phyloP scores from a whole-genome alignment of 2,113 vertebrate species.

The Callocephalon fimbriatum region DNA sequence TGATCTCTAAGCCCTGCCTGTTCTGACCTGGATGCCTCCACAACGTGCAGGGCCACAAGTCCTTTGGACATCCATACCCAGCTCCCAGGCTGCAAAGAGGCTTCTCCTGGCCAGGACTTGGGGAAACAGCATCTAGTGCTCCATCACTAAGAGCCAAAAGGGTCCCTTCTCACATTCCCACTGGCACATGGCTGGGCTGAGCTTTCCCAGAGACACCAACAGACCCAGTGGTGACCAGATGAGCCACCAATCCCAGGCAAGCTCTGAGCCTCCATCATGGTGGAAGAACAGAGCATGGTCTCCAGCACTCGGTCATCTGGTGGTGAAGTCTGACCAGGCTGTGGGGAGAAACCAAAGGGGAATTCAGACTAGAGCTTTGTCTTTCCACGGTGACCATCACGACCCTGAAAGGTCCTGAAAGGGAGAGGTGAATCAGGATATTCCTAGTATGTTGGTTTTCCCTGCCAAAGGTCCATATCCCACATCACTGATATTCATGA shows the following conservation, averaged over 20 bases:
- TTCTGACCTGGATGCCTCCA: not conserved
- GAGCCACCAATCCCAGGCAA: not conserved
- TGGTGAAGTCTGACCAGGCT: not conserved
- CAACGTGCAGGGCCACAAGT: fast-evolving
- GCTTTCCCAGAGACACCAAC: not conserved
- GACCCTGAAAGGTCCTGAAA: not conserved
- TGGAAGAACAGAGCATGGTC: not conserved
- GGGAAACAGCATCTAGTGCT: not conserved
- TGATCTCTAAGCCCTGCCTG: not conserved
- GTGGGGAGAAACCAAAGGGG: not conserved
- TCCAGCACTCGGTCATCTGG: fast-evolving
- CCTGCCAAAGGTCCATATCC: fast-evolving
- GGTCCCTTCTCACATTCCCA: not conserved
- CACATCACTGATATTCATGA: not conserved
- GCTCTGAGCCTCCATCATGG: not conserved
- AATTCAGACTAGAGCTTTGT: not conserved
- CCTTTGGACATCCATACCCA: not conserved
- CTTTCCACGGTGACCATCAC: not conserved
- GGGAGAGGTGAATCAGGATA: not conserved
- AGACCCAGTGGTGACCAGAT: not conserved
- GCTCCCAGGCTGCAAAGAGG: not conserved
- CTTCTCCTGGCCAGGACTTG: not conserved
- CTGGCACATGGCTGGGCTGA: fast-evolving
- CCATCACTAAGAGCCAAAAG: not conserved
- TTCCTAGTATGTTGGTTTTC: fast-evolving